phyloP scores from a whole-genome alignment of 2,113 vertebrate genomes.

The Zeus faber region DNA sequence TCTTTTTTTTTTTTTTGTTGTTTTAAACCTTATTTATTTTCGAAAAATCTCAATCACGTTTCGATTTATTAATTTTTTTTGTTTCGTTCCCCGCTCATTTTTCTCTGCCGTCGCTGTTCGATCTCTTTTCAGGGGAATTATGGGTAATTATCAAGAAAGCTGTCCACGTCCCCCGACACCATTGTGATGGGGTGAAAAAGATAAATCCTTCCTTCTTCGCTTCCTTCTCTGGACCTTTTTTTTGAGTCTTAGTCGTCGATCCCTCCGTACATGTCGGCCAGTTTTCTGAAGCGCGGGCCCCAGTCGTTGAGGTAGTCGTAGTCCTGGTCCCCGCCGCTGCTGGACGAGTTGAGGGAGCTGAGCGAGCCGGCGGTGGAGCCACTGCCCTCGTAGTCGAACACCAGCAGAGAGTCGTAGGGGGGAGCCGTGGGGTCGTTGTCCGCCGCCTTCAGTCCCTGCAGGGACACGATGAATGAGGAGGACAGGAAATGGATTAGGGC shows the following conservation, averaged over 20 bases:
- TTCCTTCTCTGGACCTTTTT: not conserved
- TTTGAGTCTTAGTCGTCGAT: constrained; percentile 83
- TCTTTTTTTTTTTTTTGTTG: not conserved
- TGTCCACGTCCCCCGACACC: constrained; percentile 78
- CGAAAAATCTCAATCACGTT: constrained; percentile 61
- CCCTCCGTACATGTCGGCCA: constrained; percentile 98
- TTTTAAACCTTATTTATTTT: constrained; percentile 31
- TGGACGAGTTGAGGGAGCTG: constrained; percentile 97
- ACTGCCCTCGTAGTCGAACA: constrained; percentile 97
- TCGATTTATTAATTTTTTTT: constrained; percentile 10
- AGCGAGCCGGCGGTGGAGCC: constrained; percentile 95
- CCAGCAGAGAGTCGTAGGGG: constrained; percentile 95
- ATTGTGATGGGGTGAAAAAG: constrained; percentile 29
- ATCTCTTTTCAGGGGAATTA: constrained; percentile 70
- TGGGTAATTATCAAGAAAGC: constrained; percentile 84
- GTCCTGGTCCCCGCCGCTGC: constrained; percentile 97
- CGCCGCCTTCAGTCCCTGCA: constrained; percentile 94
- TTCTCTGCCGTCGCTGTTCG: constrained; percentile 52
- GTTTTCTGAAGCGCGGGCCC: constrained; percentile 97
- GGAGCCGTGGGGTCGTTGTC: constrained; percentile 96
- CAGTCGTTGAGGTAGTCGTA: constrained; percentile 99
- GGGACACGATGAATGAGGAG: constrained; percentile 17
- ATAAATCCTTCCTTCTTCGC: constrained; percentile 36
- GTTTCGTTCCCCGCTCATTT: constrained; percentile 42
- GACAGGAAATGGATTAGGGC: constrained; percentile 12